Evolutionary conservation across 2,113 vertebrate species (phyloP).

Genomic region (Pygoscelis antarcticus): DNA sequence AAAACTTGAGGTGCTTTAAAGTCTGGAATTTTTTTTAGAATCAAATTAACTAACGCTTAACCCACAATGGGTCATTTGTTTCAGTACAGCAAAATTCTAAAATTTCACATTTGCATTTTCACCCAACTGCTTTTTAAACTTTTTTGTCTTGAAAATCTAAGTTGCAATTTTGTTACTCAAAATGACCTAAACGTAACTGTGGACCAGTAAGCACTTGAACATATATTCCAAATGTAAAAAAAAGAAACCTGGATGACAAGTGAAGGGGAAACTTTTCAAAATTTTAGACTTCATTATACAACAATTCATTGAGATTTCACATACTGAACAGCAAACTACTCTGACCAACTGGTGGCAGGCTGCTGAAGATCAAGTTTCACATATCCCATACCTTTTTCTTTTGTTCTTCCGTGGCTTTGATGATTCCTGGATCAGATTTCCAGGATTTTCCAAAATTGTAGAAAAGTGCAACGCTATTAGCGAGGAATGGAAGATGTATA

Average conservation of each 20-base stretch:
- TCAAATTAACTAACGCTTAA: background rate
- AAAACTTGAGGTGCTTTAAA: background rate
- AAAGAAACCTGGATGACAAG: background rate
- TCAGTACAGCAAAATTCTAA: background rate
- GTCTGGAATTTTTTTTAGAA: background rate
- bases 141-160: background rate
- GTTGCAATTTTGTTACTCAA: background rate
- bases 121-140: background rate
- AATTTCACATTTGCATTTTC: background rate
- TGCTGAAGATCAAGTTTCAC: background rate
- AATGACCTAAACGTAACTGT: background rate
- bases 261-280: background rate
- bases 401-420: constrained; percentile 98
- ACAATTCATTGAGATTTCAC: background rate
- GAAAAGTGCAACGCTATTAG: constrained; percentile 93
- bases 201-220: background rate
- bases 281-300: background rate
- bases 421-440: constrained; percentile 98
- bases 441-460: constrained; percentile 99
- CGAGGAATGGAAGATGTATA: constrained; percentile 94
- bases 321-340: background rate
- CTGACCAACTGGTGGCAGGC: background rate
- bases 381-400: constrained; percentile 90
- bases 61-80: background rate
- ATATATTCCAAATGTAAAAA: background rate